A percentile compares a stretch with the other conserved stretches of the same genome.
Conservation (phyloP, 2,113 vertebrate genomes). For the Solea solea region DNA sequence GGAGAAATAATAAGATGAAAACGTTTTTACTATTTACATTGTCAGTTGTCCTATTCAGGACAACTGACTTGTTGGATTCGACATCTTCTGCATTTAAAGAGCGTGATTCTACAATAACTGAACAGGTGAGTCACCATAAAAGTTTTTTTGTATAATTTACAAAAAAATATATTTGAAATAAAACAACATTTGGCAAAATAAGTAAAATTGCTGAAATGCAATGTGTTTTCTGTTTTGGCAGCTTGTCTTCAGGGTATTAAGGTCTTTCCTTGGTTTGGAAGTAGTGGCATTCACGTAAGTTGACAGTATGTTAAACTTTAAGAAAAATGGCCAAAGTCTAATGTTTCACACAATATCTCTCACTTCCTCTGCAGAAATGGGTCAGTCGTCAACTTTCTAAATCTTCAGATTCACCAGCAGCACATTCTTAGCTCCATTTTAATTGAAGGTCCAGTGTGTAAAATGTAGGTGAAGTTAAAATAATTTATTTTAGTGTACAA, state of each 20-base stretch:
- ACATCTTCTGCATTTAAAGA: background rate
- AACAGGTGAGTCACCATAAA: constrained; percentile 1
- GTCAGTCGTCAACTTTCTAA: constrained; percentile 36
- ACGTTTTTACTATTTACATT: no score
- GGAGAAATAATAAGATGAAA: no score
- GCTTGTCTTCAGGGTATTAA: constrained; percentile 25
- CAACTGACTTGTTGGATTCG: constrained; percentile 1
- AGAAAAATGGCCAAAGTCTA: background rate
- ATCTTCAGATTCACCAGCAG: no score
- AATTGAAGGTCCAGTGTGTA: no score
- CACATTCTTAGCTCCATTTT: no score
- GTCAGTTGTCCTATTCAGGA: constrained; percentile 4
- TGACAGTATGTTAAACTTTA: background rate
- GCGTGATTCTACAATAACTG: background rate
- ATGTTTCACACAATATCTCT: no score
- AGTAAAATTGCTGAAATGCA: background rate
- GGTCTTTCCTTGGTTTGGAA: background rate
- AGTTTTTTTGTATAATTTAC: background rate
- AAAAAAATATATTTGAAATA: background rate
- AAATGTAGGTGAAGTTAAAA: no score
- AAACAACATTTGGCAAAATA: no score
- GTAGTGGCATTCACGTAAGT: constrained; percentile 44
- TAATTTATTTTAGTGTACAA: no score
- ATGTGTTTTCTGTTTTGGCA: constrained; percentile 10
- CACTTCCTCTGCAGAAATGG: constrained; percentile 41